Evolutionary conservation across 2,888 invertebrate genomes (phyloP).

Genomic region (Nemotelus nigrinus): DNA sequence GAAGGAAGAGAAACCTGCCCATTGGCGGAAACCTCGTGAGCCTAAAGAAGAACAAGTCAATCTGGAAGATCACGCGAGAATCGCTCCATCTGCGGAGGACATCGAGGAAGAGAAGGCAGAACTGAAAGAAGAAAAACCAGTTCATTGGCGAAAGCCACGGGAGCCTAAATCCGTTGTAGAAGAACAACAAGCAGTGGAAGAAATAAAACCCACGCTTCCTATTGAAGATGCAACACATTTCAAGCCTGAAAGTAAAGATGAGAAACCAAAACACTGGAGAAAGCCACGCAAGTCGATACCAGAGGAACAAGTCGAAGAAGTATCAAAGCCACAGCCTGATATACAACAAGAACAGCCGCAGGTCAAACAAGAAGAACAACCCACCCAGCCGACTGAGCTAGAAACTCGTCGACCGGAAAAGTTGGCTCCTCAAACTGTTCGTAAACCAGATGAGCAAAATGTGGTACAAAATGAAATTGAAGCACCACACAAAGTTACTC

Average conservation of each 20-base stretch:
- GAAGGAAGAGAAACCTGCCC: conserved; percentile 46
- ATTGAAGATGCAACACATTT: too few relatives aligned
- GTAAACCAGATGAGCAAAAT: conserved; percentile 5
- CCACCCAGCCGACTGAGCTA: conserved; percentile 18
- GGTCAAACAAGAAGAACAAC: conserved; percentile 39
- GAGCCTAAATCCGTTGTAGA: conserved; percentile 50
- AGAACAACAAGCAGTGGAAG: not conserved
- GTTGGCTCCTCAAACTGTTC: not conserved
- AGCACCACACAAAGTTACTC: conserved; percentile 53
- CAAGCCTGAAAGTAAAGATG: not conserved
- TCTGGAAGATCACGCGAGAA: too few relatives aligned
- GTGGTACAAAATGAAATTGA: conserved; percentile 52
- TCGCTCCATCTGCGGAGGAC: too few relatives aligned
- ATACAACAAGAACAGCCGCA: not conserved
- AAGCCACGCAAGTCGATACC: conserved; percentile 31
- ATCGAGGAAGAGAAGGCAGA: too few relatives aligned
- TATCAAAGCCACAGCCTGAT: too few relatives aligned
- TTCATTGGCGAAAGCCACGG: conserved; percentile 36
- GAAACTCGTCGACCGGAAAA: conserved; percentile 46
- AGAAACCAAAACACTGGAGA: conserved; percentile 35
- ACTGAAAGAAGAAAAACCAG: not conserved
- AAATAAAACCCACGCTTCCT: not conserved
- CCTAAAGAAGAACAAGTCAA: conserved; percentile 49
- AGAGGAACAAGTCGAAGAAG: conserved; percentile 13
- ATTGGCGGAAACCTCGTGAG: conserved; percentile 49